Percentiles rank a stretch among this genome's conserved stretches.
Conservation (phyloP, 2,797 vertebrate genomes). For the Taeniopygia guttata region DNA sequence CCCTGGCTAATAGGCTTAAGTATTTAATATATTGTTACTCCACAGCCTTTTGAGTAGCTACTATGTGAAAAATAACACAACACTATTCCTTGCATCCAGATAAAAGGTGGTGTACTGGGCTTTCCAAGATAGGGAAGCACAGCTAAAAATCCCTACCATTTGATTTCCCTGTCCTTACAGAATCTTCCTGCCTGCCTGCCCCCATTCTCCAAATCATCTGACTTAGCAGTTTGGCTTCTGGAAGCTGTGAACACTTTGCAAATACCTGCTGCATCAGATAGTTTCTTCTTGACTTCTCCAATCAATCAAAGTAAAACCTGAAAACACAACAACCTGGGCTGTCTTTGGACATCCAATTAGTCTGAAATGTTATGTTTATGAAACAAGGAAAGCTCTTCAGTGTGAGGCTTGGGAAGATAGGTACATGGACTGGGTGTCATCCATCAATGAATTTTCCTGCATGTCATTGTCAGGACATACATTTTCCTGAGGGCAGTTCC, state of each 20-base stretch:
- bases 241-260: not conserved
- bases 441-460: not conserved
- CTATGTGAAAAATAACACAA: not conserved
- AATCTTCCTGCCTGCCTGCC: fast-evolving
- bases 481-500: not conserved
- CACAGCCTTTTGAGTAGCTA: not conserved
- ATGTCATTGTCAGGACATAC: not conserved
- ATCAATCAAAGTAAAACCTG: not conserved
- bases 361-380: not conserved
- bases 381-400: not conserved
- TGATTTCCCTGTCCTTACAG: not conserved
- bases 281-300: not conserved
- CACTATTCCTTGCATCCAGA: not conserved
- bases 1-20: not conserved
- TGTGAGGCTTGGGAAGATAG: not conserved
- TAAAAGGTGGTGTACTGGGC: not conserved
- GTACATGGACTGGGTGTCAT: not conserved
- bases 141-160: not conserved
- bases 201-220: not conserved
- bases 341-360: not conserved
- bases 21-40: not conserved
- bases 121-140: not conserved
- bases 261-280: not conserved
- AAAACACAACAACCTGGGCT: not conserved
- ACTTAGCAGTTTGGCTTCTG: not conserved